These are phyloP conservation scores for Pseudomugil gertrudae DNA, from an alignment of 2,797 vertebrate species.

Conservation along the genomic window DNA sequence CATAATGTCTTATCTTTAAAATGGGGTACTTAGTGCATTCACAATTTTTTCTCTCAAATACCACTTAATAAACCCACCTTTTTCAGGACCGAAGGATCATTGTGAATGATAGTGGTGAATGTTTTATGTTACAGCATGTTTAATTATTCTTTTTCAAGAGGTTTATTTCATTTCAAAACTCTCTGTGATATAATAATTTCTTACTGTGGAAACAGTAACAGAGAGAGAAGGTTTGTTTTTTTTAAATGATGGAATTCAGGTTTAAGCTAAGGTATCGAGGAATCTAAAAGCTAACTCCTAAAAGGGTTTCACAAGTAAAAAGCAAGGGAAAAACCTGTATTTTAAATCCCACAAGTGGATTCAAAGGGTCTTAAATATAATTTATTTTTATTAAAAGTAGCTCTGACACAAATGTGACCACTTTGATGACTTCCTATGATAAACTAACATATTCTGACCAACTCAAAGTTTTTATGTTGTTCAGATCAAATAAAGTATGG, in stretches of 20 bases:
- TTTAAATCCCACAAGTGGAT: not conserved
- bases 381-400: too few species aligned
- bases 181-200: constrained; percentile 8
- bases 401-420: too few species aligned
- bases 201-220: constrained; percentile 11
- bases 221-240: constrained; percentile 8
- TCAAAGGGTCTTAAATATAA: too few species aligned
- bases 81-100: constrained; percentile 3
- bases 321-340: constrained; percentile 8
- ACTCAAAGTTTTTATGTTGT: too few species aligned
- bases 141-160: not conserved
- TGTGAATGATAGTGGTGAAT: constrained; percentile 8
- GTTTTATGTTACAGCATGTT: not conserved
- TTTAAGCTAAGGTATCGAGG: constrained; percentile 1
- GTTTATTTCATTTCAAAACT: not conserved
- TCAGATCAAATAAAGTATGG: too few species aligned
- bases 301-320: constrained; percentile 1
- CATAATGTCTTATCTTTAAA: constrained; percentile 16
- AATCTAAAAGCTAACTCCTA: not conserved
- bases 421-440: too few species aligned
- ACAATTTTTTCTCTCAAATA: constrained; percentile 3
- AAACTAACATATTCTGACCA: too few species aligned
- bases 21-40: not conserved
- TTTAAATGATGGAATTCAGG: constrained; percentile 15
- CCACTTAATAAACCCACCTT: constrained; percentile 13